These are phyloP conservation scores for Caenorhabditis sp. DNA, from an alignment of 2,888 invertebrate genomes.

Conservation along the genomic window DNA sequence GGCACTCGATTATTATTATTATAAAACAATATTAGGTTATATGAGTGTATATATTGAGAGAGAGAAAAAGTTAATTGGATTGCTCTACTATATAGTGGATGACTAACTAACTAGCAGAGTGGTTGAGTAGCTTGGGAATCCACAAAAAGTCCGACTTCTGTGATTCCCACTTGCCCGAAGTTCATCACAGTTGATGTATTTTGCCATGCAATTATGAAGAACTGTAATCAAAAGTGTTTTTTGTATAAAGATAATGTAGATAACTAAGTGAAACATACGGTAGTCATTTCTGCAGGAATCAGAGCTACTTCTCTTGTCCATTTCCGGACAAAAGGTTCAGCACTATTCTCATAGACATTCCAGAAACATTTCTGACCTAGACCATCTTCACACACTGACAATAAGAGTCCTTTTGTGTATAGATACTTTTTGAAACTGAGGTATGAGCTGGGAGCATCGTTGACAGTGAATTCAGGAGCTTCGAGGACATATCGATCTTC, in stretches of 20 bases:
- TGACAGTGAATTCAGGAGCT: constrained; percentile 52
- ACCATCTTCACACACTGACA: constrained; percentile 50
- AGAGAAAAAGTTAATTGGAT: constrained; percentile 2
- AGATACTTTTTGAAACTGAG: constrained; percentile 56
- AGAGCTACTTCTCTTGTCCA: constrained; percentile 56
- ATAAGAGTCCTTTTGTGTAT: constrained; percentile 50
- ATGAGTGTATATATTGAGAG: neutral
- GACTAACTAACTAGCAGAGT: constrained; percentile 34
- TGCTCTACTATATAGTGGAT: constrained; percentile 6
- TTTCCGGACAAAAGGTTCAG: constrained; percentile 42
- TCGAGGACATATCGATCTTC: constrained; percentile 53
- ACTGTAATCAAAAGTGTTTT: constrained; percentile 20
- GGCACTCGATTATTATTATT: neutral
- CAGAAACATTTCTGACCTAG: constrained; percentile 49
- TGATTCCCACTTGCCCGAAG: constrained; percentile 55
- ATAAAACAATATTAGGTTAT: neutral
- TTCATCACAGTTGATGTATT: constrained; percentile 40
- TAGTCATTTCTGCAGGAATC: constrained; percentile 49
- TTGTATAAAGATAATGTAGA: too few relatives aligned
- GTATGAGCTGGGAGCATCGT: constrained; percentile 43
- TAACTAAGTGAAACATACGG: constrained; percentile 30
- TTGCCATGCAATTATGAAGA: constrained; percentile 53
- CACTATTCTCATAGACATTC: constrained; percentile 51
- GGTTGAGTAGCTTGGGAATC: constrained; percentile 48
- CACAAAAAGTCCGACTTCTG: constrained; percentile 48